Evolutionary conservation across 2,797 vertebrate genomes (phyloP).

Genomic region (Poeciliopsis presidionis): DNA sequence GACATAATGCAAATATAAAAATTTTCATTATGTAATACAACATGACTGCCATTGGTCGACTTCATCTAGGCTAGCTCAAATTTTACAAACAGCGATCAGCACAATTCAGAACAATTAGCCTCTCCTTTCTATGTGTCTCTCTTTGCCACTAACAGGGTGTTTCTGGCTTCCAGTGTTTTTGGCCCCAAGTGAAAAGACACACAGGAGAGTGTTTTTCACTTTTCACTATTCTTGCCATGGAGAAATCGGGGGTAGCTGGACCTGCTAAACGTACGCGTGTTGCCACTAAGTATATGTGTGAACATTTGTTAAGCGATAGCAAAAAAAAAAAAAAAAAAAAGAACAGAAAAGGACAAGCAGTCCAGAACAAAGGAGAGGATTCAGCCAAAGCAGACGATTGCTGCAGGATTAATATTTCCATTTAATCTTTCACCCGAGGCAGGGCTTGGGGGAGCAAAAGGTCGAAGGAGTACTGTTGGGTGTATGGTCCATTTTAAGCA

Average conservation of each 20-base stretch:
- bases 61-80: neutral
- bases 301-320: neutral
- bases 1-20: no score
- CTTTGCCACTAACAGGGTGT: slow-evolving; percentile 40
- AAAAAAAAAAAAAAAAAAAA: no score
- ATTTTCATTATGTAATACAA: neutral
- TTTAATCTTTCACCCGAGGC: slow-evolving; percentile 54
- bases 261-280: neutral
- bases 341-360: neutral
- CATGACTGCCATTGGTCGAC: neutral
- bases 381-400: neutral
- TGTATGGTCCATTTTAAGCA: slow-evolving; percentile 47
- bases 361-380: neutral
- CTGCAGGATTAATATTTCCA: slow-evolving; percentile 42
- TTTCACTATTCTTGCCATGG: neutral
- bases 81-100: slow-evolving; percentile 9
- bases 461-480: slow-evolving; percentile 33
- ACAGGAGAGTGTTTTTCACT: neutral
- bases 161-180: slow-evolving; percentile 45
- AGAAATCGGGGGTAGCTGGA: neutral
- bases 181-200: slow-evolving; percentile 1
- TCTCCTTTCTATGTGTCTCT: slow-evolving; percentile 13
- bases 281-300: neutral
- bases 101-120: slow-evolving; percentile 23
- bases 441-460: slow-evolving; percentile 49